Conservation (phyloP, 2,797 vertebrate genomes). For the Hafferia zeledoni region DNA sequence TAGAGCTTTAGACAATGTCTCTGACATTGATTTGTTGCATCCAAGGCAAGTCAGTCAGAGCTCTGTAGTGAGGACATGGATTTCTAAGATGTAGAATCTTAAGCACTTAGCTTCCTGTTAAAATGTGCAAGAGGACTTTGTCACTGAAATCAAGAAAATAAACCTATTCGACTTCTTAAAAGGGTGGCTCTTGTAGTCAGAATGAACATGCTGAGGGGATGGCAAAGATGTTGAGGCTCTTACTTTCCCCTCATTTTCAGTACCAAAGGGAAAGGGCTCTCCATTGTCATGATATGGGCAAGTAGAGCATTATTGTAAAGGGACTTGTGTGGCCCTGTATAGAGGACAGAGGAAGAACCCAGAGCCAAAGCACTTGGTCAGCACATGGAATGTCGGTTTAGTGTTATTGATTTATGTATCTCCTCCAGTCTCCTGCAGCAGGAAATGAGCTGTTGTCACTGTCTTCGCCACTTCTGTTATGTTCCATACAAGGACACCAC, state of each 20-base stretch:
- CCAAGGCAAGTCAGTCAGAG: not conserved
- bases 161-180: rapidly evolving
- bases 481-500: not conserved
- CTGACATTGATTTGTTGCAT: not conserved
- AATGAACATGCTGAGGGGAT: not conserved
- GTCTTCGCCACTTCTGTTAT: not conserved
- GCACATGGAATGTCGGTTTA: not conserved
- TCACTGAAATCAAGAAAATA: not conserved
- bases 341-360: not conserved
- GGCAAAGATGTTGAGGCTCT: not conserved
- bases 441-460: not conserved
- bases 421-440: not conserved
- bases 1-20: not conserved
- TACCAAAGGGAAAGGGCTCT: not conserved
- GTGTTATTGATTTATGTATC: not conserved
- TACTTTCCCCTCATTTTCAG: not conserved
- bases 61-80: not conserved
- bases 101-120: not conserved
- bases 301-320: not conserved
- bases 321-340: not conserved
- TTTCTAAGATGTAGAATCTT: not conserved
- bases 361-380: not conserved
- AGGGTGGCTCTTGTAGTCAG: not conserved
- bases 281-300: not conserved
- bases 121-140: not conserved